Conservation (phyloP, 2,888 invertebrate species). For the Eristalis pertinax region DNA sequence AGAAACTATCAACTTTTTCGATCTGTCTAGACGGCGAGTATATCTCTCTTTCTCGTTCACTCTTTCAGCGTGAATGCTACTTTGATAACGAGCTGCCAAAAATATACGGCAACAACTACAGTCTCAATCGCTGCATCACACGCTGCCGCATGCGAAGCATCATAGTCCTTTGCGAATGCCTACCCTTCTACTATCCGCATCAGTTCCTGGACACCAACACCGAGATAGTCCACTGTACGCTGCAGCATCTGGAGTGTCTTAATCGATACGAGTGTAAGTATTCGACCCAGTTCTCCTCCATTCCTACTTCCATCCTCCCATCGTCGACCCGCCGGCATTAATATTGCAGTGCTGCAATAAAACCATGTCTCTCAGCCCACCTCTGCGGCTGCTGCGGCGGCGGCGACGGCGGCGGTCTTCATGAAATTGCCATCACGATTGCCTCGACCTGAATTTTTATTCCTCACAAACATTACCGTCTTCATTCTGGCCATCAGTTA, state of each 20-base stretch:
- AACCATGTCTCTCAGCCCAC: slow-evolving; percentile 10
- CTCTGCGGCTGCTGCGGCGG: not conserved
- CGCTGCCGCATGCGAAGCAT: slow-evolving; percentile 83
- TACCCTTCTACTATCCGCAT: slow-evolving; percentile 82
- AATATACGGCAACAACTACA: slow-evolving; percentile 82
- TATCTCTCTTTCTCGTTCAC: not conserved
- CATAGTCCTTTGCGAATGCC: slow-evolving; percentile 83
- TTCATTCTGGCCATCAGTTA: slow-evolving; percentile 76
- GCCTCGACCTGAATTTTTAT: slow-evolving; percentile 64
- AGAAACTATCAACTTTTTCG: not conserved
- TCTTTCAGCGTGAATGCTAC: slow-evolving; percentile 82
- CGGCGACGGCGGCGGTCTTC: slow-evolving; percentile 18
- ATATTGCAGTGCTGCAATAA: slow-evolving; percentile 53
- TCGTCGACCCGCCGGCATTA: slow-evolving; percentile 10
- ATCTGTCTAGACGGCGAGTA: not conserved
- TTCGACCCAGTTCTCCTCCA: slow-evolving; percentile 28
- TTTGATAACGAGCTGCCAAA: slow-evolving; percentile 82
- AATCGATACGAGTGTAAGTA: slow-evolving; percentile 83
- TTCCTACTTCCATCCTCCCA: not conserved
- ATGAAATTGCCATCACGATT: slow-evolving; percentile 60
- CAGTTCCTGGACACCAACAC: slow-evolving; percentile 62
- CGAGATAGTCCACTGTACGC: slow-evolving; percentile 76
- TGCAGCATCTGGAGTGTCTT: slow-evolving; percentile 81
- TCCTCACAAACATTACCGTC: slow-evolving; percentile 46
- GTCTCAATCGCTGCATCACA: slow-evolving; percentile 84